Conservation (phyloP, 1,140 invertebrate species). For the Euura lappo region DNA sequence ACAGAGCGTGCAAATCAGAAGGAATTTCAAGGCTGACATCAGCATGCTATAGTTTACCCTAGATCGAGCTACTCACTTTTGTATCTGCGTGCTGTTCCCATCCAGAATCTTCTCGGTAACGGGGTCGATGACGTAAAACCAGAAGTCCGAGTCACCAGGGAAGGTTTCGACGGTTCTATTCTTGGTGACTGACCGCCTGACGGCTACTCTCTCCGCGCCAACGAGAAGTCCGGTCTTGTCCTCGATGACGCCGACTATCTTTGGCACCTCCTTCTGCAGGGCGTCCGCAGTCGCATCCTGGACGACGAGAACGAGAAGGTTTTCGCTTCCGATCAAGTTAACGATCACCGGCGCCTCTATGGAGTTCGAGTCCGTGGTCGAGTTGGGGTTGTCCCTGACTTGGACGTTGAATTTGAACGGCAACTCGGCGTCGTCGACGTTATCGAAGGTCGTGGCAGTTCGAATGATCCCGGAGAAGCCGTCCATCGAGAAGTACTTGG, state of each 20-base stretch:
- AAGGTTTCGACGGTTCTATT: slow-evolving; percentile 79
- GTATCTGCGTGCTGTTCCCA: slow-evolving; percentile 73
- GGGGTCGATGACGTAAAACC: slow-evolving; percentile 87
- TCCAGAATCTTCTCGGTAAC: slow-evolving; percentile 75
- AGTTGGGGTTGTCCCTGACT: slow-evolving; percentile 77
- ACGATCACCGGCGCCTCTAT: slow-evolving; percentile 72
- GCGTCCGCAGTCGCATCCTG: slow-evolving; percentile 75
- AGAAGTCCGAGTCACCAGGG: slow-evolving; percentile 79
- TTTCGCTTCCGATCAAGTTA: slow-evolving; percentile 71
- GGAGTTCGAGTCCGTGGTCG: slow-evolving; percentile 65
- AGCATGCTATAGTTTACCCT: no score
- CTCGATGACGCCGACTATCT: slow-evolving; percentile 73
- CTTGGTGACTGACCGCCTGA: slow-evolving; percentile 69
- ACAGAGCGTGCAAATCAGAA: no score
- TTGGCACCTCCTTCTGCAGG: slow-evolving; percentile 69
- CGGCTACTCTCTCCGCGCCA: slow-evolving; percentile 78
- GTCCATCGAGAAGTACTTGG: slow-evolving; percentile 78
- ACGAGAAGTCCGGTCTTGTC: slow-evolving; percentile 76
- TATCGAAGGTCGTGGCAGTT: slow-evolving; percentile 74
- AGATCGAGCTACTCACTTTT: slow-evolving; percentile 63
- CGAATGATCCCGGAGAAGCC: slow-evolving; percentile 74
- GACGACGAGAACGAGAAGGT: slow-evolving; percentile 81
- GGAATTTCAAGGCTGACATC: no score
- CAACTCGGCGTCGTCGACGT: slow-evolving; percentile 65
- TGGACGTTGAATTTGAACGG: slow-evolving; percentile 79